These are phyloP conservation scores for Caradrina clavipalpis DNA, from an alignment of 2,888 invertebrate species.

Conservation along the genomic window DNA sequence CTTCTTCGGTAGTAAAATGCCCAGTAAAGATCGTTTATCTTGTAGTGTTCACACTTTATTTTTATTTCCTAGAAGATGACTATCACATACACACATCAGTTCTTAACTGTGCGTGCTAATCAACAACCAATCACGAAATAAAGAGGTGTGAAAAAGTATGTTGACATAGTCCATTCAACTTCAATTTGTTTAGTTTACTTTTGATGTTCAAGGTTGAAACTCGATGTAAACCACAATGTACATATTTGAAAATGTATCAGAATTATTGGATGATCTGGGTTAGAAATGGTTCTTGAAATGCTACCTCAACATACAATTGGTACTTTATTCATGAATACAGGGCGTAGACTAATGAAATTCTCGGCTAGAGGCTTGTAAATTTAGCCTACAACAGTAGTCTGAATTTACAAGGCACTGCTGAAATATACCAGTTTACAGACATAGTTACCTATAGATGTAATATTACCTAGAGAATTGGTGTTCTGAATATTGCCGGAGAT, in stretches of 20 bases:
- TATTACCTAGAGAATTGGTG: background rate
- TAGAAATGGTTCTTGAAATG: background rate
- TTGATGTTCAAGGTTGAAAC: conserved; percentile 33
- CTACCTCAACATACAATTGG: background rate
- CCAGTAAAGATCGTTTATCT: conserved; percentile 10
- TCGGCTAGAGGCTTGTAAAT: conserved; percentile 1
- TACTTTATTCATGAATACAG: conserved; percentile 15
- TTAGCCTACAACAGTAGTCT: conserved; percentile 16
- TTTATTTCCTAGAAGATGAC: conserved; percentile 29
- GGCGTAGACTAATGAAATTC: conserved; percentile 42
- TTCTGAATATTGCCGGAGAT: conserved; percentile 12
- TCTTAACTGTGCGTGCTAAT: conserved; percentile 46
- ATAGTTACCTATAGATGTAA: background rate
- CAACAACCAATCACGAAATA: conserved; percentile 52
- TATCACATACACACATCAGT: conserved; percentile 27
- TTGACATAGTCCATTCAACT: conserved; percentile 55
- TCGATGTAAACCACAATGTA: conserved; percentile 13
- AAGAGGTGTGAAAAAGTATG: conserved; percentile 53
- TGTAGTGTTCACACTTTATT: conserved; percentile 11
- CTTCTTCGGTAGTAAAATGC: conserved; percentile 8
- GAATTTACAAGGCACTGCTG: conserved; percentile 25
- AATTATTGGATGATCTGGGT: background rate
- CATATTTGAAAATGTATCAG: background rate
- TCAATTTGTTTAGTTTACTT: conserved; percentile 45
- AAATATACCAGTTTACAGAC: conserved; percentile 3